Percentiles rank a stretch among this genome's conserved stretches.
phyloP scores from a whole-genome alignment of 2,888 invertebrate species.

The Imbricaverruca yamaguchii region DNA sequence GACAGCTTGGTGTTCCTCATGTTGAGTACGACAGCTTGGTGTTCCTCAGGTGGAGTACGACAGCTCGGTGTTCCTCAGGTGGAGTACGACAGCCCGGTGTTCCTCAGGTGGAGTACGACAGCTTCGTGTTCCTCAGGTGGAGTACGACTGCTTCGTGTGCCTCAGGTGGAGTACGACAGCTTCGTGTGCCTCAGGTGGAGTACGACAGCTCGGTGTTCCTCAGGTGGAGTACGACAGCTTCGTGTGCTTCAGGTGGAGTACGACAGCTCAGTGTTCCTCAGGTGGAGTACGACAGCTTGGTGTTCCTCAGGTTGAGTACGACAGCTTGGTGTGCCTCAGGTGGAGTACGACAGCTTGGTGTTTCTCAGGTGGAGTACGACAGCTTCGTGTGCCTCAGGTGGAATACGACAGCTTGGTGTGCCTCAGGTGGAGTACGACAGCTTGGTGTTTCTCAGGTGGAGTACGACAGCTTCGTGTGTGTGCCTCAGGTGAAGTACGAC shows the following conservation, averaged over 20 bases:
- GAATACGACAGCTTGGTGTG: slow-evolving; percentile 14
- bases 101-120: slow-evolving; percentile 60
- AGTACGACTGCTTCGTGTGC: slow-evolving; percentile 64
- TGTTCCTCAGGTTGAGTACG: slow-evolving; percentile 37
- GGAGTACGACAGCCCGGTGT: slow-evolving; percentile 6
- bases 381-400: background rate
- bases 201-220: slow-evolving; percentile 48
- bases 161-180: background rate
- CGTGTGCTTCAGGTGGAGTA: slow-evolving; percentile 49
- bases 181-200: slow-evolving; percentile 46
- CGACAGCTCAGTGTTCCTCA: slow-evolving; percentile 57
- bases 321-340: slow-evolving; percentile 46
- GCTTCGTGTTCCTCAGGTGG: slow-evolving; percentile 51
- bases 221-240: slow-evolving; percentile 67
- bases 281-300: slow-evolving; percentile 42
- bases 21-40: background rate
- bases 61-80: background rate
- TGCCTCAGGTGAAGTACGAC: slow-evolving; percentile 53
- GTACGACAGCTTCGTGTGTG: slow-evolving; percentile 59
- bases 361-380: slow-evolving; percentile 30
- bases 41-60: background rate
- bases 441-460: slow-evolving; percentile 49
- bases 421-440: background rate
- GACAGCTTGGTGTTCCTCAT: slow-evolving; percentile 45
- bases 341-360: slow-evolving; percentile 45